Evolutionary conservation across 2,797 vertebrate species (phyloP).

Genomic region (Synaphobranchus kaupii): DNA sequence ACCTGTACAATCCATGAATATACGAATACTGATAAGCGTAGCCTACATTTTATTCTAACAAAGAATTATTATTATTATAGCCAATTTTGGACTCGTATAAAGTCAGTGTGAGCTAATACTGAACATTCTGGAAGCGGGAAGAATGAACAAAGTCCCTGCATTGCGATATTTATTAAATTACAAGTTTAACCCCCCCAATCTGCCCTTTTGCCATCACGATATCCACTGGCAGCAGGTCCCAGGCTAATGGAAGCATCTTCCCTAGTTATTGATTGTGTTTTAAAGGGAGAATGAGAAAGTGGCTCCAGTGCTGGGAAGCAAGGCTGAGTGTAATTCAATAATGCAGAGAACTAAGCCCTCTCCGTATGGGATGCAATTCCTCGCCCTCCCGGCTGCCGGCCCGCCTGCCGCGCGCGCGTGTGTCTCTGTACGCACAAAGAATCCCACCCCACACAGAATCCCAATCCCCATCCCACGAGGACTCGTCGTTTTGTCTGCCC

Average conservation of each 20-base stretch:
- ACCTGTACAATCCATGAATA: too few relatives aligned
- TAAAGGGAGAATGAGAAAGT: conserved; percentile 27
- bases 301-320: conserved; percentile 28
- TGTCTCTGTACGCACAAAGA: not conserved
- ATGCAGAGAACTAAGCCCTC: conserved; percentile 22
- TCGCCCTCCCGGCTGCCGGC: not conserved
- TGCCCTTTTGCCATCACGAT: not conserved
- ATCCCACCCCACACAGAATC: not conserved
- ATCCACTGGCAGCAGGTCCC: not conserved
- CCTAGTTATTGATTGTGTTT: not conserved
- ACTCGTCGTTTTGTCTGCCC: not conserved
- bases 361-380: not conserved
- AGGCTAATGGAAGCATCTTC: conserved; percentile 13
- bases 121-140: not conserved
- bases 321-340: conserved; percentile 29
- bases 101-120: not conserved
- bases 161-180: not conserved
- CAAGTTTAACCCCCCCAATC: not conserved
- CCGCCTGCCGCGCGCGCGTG: not conserved
- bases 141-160: not conserved
- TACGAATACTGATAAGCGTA: not conserved
- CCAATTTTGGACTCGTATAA: not conserved
- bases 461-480: not conserved
- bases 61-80: not conserved
- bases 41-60: not conserved